Conservation (phyloP, 2,888 invertebrate species). For the Synergus gifuensis region DNA sequence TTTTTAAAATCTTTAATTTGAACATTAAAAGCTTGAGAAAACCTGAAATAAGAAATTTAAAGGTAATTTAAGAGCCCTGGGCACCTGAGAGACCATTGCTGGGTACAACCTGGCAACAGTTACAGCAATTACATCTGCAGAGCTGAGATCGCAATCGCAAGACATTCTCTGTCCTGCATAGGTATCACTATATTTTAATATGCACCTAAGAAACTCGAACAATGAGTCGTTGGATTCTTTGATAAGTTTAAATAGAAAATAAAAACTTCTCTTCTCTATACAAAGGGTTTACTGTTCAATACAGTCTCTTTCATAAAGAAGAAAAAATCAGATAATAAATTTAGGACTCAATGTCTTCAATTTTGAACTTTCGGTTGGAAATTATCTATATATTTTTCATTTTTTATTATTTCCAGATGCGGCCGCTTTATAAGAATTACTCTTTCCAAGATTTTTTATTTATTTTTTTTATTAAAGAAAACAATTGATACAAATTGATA, state of each 20-base stretch:
- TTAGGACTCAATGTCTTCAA: no score
- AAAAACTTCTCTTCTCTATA: neutral
- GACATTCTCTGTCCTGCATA: conserved; percentile 40
- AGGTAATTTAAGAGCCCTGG: conserved; percentile 6
- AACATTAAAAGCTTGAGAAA: neutral
- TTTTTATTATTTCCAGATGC: no score
- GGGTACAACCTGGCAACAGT: conserved; percentile 52
- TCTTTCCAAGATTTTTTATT: no score
- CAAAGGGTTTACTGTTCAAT: neutral
- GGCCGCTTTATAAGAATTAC: no score
- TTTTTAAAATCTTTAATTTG: neutral
- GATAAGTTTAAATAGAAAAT: conserved; percentile 19
- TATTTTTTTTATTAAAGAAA: no score
- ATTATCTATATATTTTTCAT: no score
- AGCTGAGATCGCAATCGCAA: conserved; percentile 53
- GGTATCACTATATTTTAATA: conserved; percentile 44
- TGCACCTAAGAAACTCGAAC: conserved; percentile 21
- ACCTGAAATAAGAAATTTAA: conserved; percentile 11
- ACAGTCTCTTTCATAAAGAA: neutral
- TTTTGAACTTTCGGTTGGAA: no score
- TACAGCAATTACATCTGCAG: conserved; percentile 57
- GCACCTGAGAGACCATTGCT: conserved; percentile 44
- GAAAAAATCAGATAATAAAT: neutral
- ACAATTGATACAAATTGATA: no score
- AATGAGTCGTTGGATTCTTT: conserved; percentile 16